Evolutionary conservation across 2,888 invertebrate species (phyloP).

Genomic region (Amiota communis): DNA sequence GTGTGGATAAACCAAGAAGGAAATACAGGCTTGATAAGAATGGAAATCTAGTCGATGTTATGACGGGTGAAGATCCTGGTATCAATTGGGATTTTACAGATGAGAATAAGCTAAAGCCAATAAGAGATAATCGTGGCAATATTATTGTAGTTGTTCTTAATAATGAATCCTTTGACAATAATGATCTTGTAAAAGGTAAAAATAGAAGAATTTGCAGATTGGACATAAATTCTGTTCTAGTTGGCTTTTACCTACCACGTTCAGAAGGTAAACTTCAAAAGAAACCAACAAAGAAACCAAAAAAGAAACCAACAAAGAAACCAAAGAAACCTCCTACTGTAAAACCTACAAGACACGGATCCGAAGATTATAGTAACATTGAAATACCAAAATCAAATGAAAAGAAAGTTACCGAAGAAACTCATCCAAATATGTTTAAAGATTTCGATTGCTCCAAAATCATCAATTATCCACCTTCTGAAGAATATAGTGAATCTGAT

Average conservation of each 20-base stretch:
- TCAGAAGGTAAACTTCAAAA: too few species aligned
- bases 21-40: not conserved
- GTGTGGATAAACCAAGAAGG: not conserved
- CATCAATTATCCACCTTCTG: not conserved
- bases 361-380: too few species aligned
- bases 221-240: too few species aligned
- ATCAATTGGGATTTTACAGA: too few species aligned
- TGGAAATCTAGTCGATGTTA: not conserved
- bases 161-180: not conserved
- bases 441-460: not conserved
- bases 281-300: too few species aligned
- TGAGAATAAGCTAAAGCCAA: too few species aligned
- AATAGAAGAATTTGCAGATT: too few species aligned
- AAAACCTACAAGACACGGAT: too few species aligned
- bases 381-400: not conserved
- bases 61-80: not conserved
- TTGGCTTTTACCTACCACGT: too few species aligned
- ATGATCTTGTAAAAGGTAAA: not conserved
- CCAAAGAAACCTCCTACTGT: too few species aligned
- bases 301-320: too few species aligned
- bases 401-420: not conserved
- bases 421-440: constrained; percentile 2
- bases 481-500: not conserved
- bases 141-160: not conserved
- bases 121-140: constrained; percentile 3